Percentiles rank a stretch among this genome's conserved stretches.
Evolutionary conservation across 2,888 invertebrate genomes (phyloP).

Genomic region (Abscondita cerata): DNA sequence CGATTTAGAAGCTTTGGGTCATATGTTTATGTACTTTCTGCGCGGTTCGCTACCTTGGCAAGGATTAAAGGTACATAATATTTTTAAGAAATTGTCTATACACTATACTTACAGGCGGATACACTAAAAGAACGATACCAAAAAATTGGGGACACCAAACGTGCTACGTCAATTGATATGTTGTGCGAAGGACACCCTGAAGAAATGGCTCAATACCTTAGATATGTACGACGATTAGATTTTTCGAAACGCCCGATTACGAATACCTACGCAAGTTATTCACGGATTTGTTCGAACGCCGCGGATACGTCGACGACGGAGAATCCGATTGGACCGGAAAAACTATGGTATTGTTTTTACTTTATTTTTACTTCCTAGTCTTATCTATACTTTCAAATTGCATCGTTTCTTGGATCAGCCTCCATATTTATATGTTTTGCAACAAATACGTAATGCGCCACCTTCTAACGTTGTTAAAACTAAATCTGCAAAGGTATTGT

Average conservation of each 20-base stretch:
- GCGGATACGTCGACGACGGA: slow-evolving; percentile 87
- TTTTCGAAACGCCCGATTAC: slow-evolving; percentile 99
- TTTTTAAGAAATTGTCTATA: too few species aligned
- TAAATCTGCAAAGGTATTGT: slow-evolving; percentile 82
- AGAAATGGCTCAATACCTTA: slow-evolving; percentile 96
- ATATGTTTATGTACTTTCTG: slow-evolving; percentile 99
- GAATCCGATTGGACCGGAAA: slow-evolving; percentile 97
- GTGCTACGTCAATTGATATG: slow-evolving; percentile 97
- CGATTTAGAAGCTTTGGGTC: slow-evolving; percentile 97
- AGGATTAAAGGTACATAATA: slow-evolving; percentile 78
- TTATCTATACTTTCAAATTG: slow-evolving; percentile 13
- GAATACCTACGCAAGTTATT: slow-evolving; percentile 97
- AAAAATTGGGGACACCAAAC: slow-evolving; percentile 99
- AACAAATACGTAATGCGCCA: slow-evolving; percentile 83
- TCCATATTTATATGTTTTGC: slow-evolving; percentile 77
- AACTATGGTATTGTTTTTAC: slow-evolving; percentile 50
- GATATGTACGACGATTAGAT: slow-evolving; percentile 95
- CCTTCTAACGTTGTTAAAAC: slow-evolving; percentile 85
- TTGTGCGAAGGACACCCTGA: slow-evolving; percentile 89
- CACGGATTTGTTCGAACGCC: slow-evolving; percentile 87
- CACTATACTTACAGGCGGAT: slow-evolving; percentile 26
- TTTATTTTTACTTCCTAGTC: background rate
- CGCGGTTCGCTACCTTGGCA: slow-evolving; percentile 99
- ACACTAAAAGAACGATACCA: slow-evolving; percentile 99
- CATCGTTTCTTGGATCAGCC: slow-evolving; percentile 63